Percentiles rank a stretch among this genome's conserved stretches.
phyloP scores from a whole-genome alignment of 2,113 vertebrate genomes.

The Eretmochelys imbricata region DNA sequence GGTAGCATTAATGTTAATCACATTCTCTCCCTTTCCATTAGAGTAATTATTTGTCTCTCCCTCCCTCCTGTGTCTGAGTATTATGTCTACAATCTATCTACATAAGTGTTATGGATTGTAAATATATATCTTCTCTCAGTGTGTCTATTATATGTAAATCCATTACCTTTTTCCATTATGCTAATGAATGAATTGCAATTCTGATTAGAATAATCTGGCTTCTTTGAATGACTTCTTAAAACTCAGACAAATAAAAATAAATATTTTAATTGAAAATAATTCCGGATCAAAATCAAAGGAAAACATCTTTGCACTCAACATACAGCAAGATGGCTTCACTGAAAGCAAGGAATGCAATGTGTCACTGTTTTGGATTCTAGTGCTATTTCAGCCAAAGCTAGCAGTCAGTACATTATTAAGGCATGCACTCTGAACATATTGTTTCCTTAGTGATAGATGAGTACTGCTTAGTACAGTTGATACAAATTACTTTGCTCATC shows the following conservation, averaged over 20 bases:
- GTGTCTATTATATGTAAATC: constrained; percentile 50
- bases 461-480: neutral
- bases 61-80: constrained; percentile 71
- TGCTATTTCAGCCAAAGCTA: neutral
- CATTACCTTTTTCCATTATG: constrained; percentile 57
- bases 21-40: constrained; percentile 74
- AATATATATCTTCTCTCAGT: constrained; percentile 61
- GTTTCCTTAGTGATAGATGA: neutral
- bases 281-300: neutral
- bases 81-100: constrained; percentile 75
- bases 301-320: constrained; percentile 7
- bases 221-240: constrained; percentile 50
- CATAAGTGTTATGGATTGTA: constrained; percentile 59
- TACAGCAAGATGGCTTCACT: neutral
- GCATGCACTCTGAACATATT: rapidly evolving
- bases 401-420: neutral
- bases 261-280: neutral
- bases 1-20: constrained; percentile 64
- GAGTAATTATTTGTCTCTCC: constrained; percentile 75
- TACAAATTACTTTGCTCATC: neutral
- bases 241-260: neutral
- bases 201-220: constrained; percentile 52
- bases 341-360: neutral
- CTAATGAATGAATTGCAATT: constrained; percentile 44
- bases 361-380: neutral